These are phyloP conservation scores for Laticauda colubrina DNA, from an alignment of 2,113 vertebrate species.

Conservation along the genomic window DNA sequence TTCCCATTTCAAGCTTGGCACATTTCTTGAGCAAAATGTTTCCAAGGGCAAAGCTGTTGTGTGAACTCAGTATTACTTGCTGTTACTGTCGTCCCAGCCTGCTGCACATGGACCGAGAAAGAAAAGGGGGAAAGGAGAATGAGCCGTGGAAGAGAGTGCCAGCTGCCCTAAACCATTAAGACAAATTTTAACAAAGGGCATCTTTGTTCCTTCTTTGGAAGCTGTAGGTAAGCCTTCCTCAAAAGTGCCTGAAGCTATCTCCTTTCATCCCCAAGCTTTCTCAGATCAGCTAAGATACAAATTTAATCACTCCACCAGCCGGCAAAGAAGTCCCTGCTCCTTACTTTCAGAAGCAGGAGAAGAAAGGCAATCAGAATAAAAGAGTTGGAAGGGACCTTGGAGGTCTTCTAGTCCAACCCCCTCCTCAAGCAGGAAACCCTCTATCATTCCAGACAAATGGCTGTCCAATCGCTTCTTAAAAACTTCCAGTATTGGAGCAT, in stretches of 20 bases:
- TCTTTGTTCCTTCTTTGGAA: neutral
- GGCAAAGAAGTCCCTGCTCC: too few species aligned
- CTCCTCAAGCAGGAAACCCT: too few species aligned
- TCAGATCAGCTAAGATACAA: conserved; percentile 19
- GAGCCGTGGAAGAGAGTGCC: neutral
- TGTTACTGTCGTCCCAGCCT: neutral
- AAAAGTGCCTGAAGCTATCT: neutral
- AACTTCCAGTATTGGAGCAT: too few species aligned
- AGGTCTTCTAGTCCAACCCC: too few species aligned
- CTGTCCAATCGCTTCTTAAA: too few species aligned
- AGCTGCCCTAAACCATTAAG: neutral
- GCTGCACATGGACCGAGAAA: neutral
- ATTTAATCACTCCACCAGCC: neutral
- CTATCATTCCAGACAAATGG: too few species aligned
- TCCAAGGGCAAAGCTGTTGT: neutral
- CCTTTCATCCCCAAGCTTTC: neutral
- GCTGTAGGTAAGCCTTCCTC: neutral
- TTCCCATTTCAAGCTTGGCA: neutral
- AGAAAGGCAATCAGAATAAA: too few species aligned
- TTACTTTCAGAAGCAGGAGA: too few species aligned
- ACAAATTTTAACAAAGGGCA: neutral
- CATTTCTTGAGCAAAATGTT: neutral
- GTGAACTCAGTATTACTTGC: neutral
- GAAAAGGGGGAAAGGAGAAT: neutral
- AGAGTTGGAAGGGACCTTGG: too few species aligned